A percentile compares a stretch with the other conserved stretches of the same genome.
Evolutionary conservation across 2,797 vertebrate genomes (phyloP).

Genomic region (Leptatherina wallacei): DNA sequence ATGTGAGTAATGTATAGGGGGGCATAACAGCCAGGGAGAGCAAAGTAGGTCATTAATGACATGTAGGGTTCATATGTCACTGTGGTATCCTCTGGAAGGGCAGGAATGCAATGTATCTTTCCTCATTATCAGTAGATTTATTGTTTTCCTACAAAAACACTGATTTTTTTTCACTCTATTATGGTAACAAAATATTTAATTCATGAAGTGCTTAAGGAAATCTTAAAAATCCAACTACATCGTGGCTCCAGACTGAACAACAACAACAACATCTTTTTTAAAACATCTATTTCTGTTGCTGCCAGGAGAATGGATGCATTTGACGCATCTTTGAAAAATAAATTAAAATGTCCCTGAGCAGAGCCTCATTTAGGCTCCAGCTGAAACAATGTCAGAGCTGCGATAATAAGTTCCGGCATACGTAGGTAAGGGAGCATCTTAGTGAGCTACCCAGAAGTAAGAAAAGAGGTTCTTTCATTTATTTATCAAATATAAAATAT

Average conservation of each 20-base stretch:
- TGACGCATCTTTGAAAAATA: constrained; percentile 41
- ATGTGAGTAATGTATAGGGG: constrained; percentile 55
- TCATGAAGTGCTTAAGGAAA: constrained; percentile 40
- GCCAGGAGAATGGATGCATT: constrained; percentile 16
- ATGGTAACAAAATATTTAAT: constrained; percentile 39
- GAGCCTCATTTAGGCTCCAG: constrained; percentile 46
- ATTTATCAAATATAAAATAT: constrained; percentile 84
- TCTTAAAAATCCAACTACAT: constrained; percentile 18
- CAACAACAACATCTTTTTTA: background rate
- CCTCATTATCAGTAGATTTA: constrained; percentile 5
- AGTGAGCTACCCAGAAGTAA: constrained; percentile 60
- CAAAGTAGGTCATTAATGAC: constrained; percentile 54
- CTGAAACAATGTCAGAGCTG: constrained; percentile 47
- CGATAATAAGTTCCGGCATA: constrained; percentile 59
- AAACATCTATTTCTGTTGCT: constrained; percentile 22
- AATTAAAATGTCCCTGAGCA: constrained; percentile 49
- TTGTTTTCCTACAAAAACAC: constrained; percentile 21
- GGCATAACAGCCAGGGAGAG: constrained; percentile 32
- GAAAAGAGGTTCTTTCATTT: constrained; percentile 81
- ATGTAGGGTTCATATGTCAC: constrained; percentile 37
- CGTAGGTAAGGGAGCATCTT: constrained; percentile 55
- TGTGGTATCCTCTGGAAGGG: constrained; percentile 16
- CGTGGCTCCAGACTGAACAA: constrained; percentile 23
- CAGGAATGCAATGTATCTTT: constrained; percentile 3
- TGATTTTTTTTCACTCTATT: constrained; percentile 1